phyloP scores from a whole-genome alignment of 2,797 vertebrate genomes.

The Darevskia nairensis region DNA sequence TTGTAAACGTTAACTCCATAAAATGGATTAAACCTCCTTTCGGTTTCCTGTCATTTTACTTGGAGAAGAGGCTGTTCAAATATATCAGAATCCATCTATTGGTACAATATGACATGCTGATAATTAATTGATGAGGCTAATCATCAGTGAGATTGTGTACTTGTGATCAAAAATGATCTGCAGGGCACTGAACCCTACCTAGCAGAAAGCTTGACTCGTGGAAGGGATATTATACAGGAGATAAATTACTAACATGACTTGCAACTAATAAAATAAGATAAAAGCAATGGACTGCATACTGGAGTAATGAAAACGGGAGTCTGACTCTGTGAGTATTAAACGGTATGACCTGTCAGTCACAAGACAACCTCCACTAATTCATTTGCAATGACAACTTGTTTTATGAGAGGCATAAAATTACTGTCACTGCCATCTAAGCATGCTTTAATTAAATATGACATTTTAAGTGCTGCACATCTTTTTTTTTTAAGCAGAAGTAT shows the following conservation, averaged over 20 bases:
- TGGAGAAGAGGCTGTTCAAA: conserved; percentile 74
- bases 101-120: conserved; percentile 64
- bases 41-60: conserved; percentile 71
- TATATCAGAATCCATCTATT: conserved; percentile 63
- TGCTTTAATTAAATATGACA: conserved; percentile 68
- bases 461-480: conserved; percentile 71
- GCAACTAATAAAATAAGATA: conserved; percentile 68
- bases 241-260: conserved; percentile 55
- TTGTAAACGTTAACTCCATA: conserved; percentile 68
- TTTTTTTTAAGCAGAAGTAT: conserved; percentile 63
- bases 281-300: conserved; percentile 60
- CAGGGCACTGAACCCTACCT: conserved; percentile 58
- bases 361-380: conserved; percentile 69
- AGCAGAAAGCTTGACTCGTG: conserved; percentile 51
- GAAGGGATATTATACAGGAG: conserved; percentile 47
- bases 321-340: conserved; percentile 75
- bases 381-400: conserved; percentile 65
- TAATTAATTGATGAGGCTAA: conserved; percentile 63
- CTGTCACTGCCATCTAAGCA: conserved; percentile 51
- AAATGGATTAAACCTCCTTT: conserved; percentile 64
- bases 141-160: conserved; percentile 66
- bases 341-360: conserved; percentile 68
- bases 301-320: conserved; percentile 46
- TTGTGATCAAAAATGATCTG: conserved; percentile 53
- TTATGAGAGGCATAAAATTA: conserved; percentile 63